phyloP scores from a whole-genome alignment of 37 sponge, comb jelly and placozoan species.

The Hexactinellida sp. region DNA sequence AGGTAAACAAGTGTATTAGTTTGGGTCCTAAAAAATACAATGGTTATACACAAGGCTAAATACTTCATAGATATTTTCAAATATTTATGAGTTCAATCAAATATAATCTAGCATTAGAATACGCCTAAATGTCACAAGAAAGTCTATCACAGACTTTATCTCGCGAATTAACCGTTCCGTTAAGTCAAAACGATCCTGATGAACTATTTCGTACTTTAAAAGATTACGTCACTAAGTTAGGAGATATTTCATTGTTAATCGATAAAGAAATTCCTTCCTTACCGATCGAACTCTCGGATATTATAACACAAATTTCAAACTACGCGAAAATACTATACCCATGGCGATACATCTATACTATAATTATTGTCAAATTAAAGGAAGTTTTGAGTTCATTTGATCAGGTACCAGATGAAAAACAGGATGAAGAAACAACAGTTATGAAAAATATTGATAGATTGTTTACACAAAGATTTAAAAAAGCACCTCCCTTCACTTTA shows the following conservation, averaged over 20 bases:
- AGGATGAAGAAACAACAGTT: neutral
- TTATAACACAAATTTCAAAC: neutral
- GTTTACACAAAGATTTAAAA: neutral
- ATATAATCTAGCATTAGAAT: too few species aligned
- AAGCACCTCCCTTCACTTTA: slow-evolving; percentile 80
- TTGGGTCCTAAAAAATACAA: too few species aligned
- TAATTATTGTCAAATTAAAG: neutral
- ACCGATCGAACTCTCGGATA: neutral
- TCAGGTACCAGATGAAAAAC: neutral
- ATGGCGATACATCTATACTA: neutral
- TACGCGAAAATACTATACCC: neutral
- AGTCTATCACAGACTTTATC: neutral
- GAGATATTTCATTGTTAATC: neutral
- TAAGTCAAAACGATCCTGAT: neutral
- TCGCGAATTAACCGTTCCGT: neutral
- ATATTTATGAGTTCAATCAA: too few species aligned
- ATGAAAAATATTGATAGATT: neutral
- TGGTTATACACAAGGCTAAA: too few species aligned
- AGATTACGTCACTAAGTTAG: neutral
- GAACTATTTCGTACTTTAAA: neutral
- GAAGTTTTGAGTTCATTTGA: neutral
- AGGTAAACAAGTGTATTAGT: too few species aligned
- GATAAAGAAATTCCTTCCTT: neutral
- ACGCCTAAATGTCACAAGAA: too few species aligned
- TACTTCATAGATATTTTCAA: too few species aligned